A percentile compares a stretch with the other conserved stretches of the same genome.
These are phyloP conservation scores for Aviceda subcristata DNA, from an alignment of 2,113 vertebrate genomes.

Conservation along the genomic window DNA sequence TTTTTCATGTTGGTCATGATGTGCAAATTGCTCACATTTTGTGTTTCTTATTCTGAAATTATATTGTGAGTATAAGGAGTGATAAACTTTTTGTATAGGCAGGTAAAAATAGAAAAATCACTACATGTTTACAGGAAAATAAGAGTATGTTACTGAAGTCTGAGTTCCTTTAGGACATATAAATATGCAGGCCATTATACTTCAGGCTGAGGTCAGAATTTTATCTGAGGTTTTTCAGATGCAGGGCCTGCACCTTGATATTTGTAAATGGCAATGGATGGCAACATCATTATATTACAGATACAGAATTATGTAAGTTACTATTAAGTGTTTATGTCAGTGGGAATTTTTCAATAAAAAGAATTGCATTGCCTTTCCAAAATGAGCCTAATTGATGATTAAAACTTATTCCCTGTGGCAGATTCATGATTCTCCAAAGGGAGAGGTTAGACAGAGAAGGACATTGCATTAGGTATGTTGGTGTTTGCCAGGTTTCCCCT, in stretches of 20 bases:
- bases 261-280: background rate
- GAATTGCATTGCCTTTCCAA: background rate
- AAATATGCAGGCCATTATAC: background rate
- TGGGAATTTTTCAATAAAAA: background rate
- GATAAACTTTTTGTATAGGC: background rate
- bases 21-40: background rate
- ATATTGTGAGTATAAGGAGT: background rate
- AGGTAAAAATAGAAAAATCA: background rate
- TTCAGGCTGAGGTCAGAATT: background rate
- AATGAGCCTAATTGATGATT: background rate
- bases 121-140: background rate
- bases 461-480: background rate
- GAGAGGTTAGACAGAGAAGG: background rate
- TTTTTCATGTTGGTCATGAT: background rate
- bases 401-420: background rate
- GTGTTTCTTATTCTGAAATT: background rate
- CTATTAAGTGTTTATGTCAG: background rate
- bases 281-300: background rate
- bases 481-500: background rate
- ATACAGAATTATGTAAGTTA: background rate
- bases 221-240: background rate
- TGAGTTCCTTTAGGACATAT: background rate
- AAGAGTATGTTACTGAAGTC: background rate
- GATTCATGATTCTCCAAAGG: background rate
- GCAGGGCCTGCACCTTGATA: background rate